Conservation (phyloP, 92 coral and sea anemone genomes). For the Actinernus sp. region DNA sequence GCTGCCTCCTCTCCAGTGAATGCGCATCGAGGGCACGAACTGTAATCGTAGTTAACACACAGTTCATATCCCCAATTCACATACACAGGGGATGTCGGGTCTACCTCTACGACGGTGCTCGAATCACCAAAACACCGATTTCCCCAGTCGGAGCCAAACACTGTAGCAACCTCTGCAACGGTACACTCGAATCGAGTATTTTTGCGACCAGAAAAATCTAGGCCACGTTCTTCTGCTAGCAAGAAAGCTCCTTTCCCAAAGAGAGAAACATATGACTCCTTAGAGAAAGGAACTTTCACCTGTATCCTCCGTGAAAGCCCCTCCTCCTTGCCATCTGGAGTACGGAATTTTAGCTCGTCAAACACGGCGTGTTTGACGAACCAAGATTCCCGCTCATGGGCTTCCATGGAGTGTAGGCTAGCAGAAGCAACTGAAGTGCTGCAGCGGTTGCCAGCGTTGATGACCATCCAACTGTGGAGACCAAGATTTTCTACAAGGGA, state of each 20-base stretch:
- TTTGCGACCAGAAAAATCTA: not conserved
- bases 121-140: no score
- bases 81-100: no score
- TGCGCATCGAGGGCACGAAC: no score
- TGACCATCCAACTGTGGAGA: slow-evolving; percentile 17
- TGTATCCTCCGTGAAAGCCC: not conserved
- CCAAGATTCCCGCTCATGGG: slow-evolving; percentile 21
- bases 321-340: slow-evolving; percentile 1
- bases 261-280: no score
- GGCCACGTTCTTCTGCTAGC: slow-evolving; percentile 4
- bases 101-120: no score
- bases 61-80: no score
- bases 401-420: slow-evolving; percentile 19
- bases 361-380: slow-evolving; percentile 38
- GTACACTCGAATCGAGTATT: slow-evolving; percentile 6
- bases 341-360: slow-evolving; percentile 35
- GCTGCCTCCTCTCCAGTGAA: not conserved
- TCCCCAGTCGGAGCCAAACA: no score
- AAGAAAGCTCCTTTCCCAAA: not conserved
- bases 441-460: slow-evolving; percentile 25
- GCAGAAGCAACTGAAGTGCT: slow-evolving; percentile 30
- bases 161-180: no score
- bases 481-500: slow-evolving; percentile 29
- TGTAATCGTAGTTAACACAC: slow-evolving; percentile 12
- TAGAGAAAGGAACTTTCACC: not conserved